Percentiles rank a stretch among this genome's conserved stretches.
These are phyloP conservation scores for Drosophila picticornis DNA, from an alignment of 2,888 invertebrate species.

Conservation along the genomic window DNA sequence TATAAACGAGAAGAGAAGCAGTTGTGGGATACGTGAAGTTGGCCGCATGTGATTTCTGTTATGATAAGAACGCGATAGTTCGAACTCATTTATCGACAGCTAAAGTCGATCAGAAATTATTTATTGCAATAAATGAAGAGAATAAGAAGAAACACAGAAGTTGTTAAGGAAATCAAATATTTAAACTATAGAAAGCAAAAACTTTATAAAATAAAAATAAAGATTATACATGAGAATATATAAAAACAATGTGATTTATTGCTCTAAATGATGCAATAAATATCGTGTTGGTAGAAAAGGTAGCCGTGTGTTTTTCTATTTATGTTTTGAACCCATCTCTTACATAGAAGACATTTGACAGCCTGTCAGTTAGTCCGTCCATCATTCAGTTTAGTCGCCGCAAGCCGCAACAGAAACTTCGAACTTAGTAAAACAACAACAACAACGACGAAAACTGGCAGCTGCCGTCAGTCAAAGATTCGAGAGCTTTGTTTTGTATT, in stretches of 20 bases:
- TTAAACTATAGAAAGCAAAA: not conserved
- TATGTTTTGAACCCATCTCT: not conserved
- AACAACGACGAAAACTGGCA: slow-evolving; percentile 10
- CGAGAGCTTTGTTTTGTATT: not conserved
- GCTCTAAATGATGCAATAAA: not conserved
- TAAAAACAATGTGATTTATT: not conserved
- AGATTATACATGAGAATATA: not conserved
- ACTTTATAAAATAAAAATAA: not conserved
- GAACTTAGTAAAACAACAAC: not conserved
- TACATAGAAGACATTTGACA: slow-evolving; percentile 2
- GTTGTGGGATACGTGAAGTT: not conserved
- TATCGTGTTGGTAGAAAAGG: not conserved
- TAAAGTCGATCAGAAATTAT: not conserved
- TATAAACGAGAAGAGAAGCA: not conserved
- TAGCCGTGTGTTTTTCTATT: not conserved
- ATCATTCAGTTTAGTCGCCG: not conserved
- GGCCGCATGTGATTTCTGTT: not conserved
- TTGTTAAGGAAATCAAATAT: not conserved
- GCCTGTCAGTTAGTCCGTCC: not conserved
- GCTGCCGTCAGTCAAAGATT: slow-evolving; percentile 18
- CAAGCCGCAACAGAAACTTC: slow-evolving; percentile 15
- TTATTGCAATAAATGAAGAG: not conserved
- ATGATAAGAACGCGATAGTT: not conserved
- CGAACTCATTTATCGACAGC: not conserved
- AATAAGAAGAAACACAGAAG: not conserved